Base-by-base conservation (phyloP, 2,113 vertebrate genomes). In the Puma concolor region DNA sequence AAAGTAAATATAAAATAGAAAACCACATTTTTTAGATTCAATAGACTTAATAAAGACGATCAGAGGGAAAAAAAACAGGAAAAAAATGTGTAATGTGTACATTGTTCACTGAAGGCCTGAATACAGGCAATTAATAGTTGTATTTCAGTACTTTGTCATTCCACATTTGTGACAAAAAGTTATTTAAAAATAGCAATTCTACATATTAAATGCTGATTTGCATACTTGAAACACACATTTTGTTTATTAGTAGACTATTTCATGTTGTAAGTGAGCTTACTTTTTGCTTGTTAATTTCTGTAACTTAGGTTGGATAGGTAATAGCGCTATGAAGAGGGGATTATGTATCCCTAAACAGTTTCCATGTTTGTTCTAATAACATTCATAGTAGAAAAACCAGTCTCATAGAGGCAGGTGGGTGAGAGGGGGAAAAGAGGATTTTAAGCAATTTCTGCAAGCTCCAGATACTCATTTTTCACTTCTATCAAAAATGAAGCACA, bases 281-380 rank as follows among this genome's bases (percentile, higher is more conserved):
- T 71, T 94, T 82, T 95, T 95, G 72, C n/a, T 87, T 44, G 13
- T 83, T 84, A 89, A 63, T 81, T 92, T 93, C 52, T 60, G 31
- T 92, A 77, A 87, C 77, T 67, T 93, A 66, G 48, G n/a, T 41
- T 89, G 66, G 41, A 54, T 41, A 91, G 31, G n/a, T 90, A 27
- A 95, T 36, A 41, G 36, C 0, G 0, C 29, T 63, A n/a, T 16
- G 15, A 93, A 85, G 27, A 85, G 9, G 16, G 15, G 16, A 36
- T 72, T 14, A 38, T 66, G 27, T 33, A 41, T 77, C 50, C 64
- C 66, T 64, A 71, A 92, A 71, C 27, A 94, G 44, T 60, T 94
- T 44, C 48, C 94, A 19, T 72, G 63, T 67, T 93, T 88, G 23
- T 66, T 88, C 94, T 88, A 93, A 84, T 94, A 93, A 74, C 27